Evolutionary conservation across 2,888 invertebrate species (phyloP), one percentile per base, ranked within the genome.

Genomic region (Agonopterix subpropinquella): DNA sequence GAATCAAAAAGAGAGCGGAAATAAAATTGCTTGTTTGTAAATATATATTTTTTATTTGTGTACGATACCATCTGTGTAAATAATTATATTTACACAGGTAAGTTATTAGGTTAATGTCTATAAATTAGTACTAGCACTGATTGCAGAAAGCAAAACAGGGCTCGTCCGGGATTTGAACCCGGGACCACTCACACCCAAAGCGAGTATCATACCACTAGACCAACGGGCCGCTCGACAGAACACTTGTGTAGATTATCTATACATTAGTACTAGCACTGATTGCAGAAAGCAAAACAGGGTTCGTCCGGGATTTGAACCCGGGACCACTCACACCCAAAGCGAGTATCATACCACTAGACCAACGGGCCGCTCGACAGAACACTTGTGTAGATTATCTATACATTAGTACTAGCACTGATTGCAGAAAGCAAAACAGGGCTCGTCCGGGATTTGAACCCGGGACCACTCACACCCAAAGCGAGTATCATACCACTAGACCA

Each of bases 371-470:
- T 3, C 18, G 18, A 18, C 18, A 18, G 18, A 18, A 18, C 18
- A 18, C 18, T 18, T 18, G 18, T 18, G 18, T 18, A 18, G 18
- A 18, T 4, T 18, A 18, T 18, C 18, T 18, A 74, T 18, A 18
- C 18, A 18, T 18, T 18, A 18, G 18, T 18, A 18, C 18, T 18
- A 18, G 18, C 2, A 18, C 18, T 18, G 18, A 18, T 18, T 18
- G 18, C 18, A 18, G 18, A 18, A 18, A 18, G 18, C 18, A 18
- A 18, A 18, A 18, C 18, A 57, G 53, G 61, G 53, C 42, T 36
- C 51, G 79, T 76, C 79, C 79, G 77, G 80, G 79, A 81, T 79
- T 81, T 79, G 80, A 82, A 81, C 80, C 81, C 80, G 79, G 78
- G 78, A 79, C 81, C 80, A 79, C 79, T 80, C 81, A 75, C 80